Evolutionary conservation across 2,888 invertebrate genomes (phyloP), one percentile per base, ranked within the genome.

Genomic region (Yponomeuta sedellus): DNA sequence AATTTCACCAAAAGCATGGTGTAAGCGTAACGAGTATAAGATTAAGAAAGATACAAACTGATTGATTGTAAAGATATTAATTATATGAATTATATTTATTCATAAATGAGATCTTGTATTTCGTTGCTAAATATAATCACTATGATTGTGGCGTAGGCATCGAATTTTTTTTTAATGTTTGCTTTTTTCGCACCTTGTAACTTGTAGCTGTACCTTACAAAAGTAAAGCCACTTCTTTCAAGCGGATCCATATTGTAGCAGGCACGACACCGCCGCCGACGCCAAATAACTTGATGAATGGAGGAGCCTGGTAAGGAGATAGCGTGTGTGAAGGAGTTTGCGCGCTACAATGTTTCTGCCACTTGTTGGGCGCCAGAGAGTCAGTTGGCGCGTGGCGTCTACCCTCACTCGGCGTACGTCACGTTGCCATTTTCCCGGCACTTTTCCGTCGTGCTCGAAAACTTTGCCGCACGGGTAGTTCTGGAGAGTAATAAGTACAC

Each of bases 341-440:
- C 89, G 90, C 90, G 84, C 79, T 77, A 81, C 82, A 81, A 79
- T 86, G 83, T 86, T 85, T 81, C 83, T 79, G 86, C 87, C 90
- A 91, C 91, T 91, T 91, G 91, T 91, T 91, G 91, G 91, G 90
- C 88, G 89, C 88, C 88, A 87, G 76, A 74, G 79, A 82, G 80
- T 86, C 88, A 83, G 88, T 85, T 73, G 78, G 79, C 85, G 88
- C 86, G 88, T 84, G 85, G 80, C 82, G 85, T 75, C 73, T 78
- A 82, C 78, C 79, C 81, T 79, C 77, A 79, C 68, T 34, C 64
- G 66, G 64, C 66, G 65, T 52, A 52, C 61, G 59, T 20, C 66
- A 59, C 57, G 40, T 62, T 39, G 19, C 58, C 10, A 62, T 61
- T 56, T 19, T 11, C 28, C 63, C 61, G 59, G 19, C 57, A 66